These are phyloP conservation scores for Pterocles orientalis DNA, from an alignment of 2,113 vertebrate genomes.

Conservation along the genomic window DNA sequence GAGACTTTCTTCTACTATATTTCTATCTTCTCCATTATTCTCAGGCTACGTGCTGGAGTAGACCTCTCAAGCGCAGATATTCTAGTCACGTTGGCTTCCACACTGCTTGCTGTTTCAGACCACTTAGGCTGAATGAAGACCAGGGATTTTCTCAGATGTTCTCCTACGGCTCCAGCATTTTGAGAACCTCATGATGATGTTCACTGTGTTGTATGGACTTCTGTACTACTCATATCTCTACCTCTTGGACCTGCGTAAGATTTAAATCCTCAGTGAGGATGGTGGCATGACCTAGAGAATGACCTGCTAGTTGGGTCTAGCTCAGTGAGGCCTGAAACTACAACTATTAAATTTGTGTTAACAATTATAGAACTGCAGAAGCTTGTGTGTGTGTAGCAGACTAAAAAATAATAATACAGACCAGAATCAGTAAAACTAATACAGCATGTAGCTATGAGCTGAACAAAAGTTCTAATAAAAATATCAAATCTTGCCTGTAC, in stretches of 20 bases:
- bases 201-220: accelerated
- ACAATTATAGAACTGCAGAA: neutral
- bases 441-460: neutral
- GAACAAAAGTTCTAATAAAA: constrained; percentile 22
- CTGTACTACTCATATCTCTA: neutral
- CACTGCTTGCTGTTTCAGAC: neutral
- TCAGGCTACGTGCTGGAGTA: neutral
- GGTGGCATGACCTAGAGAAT: neutral
- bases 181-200: neutral
- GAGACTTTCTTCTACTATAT: neutral
- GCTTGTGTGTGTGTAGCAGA: neutral
- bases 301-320: neutral
- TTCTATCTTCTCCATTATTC: neutral
- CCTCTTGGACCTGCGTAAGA: neutral
- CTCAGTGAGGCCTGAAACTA: neutral
- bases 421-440: neutral
- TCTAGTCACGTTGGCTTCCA: neutral
- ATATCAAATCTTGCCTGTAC: neutral
- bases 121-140: neutral
- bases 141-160: neutral
- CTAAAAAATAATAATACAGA: constrained; percentile 1
- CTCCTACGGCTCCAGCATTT: neutral
- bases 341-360: neutral
- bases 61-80: accelerated
- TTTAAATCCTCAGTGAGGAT: neutral